These are phyloP conservation scores for Rousettus leschenaultii DNA, from an alignment of 2,113 vertebrate genomes.

Conservation along the genomic window DNA sequence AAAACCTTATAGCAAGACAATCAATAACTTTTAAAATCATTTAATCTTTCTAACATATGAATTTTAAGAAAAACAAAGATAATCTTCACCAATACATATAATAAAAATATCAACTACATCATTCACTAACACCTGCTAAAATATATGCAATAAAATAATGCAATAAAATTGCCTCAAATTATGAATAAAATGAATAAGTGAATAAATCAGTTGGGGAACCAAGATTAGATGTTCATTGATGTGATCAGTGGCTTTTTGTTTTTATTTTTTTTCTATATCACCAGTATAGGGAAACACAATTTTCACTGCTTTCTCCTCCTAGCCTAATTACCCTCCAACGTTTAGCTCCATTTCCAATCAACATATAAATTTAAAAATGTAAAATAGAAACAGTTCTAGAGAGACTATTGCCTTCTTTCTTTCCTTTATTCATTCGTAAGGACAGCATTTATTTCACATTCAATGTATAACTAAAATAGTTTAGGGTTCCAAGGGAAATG, in stretches of 20 bases:
- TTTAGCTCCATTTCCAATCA: neutral
- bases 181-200: neutral
- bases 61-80: conserved; percentile 16
- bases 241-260: neutral
- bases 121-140: neutral
- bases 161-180: neutral
- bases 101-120: neutral
- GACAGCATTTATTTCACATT: neutral
- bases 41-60: neutral
- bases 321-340: neutral
- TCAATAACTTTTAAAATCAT: neutral
- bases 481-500: neutral
- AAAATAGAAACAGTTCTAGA: neutral
- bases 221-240: conserved; percentile 15
- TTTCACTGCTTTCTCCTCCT: neutral
- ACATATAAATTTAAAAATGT: neutral
- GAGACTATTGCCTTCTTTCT: neutral
- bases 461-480: neutral
- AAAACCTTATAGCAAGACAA: neutral
- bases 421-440: neutral
- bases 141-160: neutral
- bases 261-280: neutral
- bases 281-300: neutral
- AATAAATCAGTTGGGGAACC: neutral
- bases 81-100: neutral